Evolutionary conservation across 2,113 vertebrate genomes (phyloP), one percentile per base, ranked within the genome.

Genomic region (Phylloscopus trochilus): DNA sequence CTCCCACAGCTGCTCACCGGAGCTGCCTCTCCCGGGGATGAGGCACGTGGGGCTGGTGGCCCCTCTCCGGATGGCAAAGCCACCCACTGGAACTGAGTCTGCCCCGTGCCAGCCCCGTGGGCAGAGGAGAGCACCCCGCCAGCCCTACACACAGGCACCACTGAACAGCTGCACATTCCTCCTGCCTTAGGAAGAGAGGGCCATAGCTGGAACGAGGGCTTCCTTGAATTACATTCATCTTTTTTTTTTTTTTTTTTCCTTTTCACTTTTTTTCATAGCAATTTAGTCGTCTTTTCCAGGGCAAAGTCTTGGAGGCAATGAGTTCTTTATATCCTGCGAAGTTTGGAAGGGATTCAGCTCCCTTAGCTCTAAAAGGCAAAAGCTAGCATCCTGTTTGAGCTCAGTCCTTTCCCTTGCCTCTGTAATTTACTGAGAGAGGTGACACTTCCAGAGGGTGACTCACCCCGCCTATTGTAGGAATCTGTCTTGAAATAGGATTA

Each of bases 401-500:
- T 90, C 80, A 77, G 73, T 55, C 9, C 2, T 90, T 92, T 89
- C 0, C 0, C 33, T 86, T 77, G 60, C 68, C 63, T 72, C 44
- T 72, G 64, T 88, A 93, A 94, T 87, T 96, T 94, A 77, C 76
- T 5, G 66, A 92, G 39, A 70, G 55, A 87, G 39, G 64, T 92
- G 90, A 84, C 52, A 67, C 44, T 94, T 93, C 78, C 90, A 90
- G 53, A 53, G 62, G 17, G 37, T 93, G 63, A 90, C 21, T 92
- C 83, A 81, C 63, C 24, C 80, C 3, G 1, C 39, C 89, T 83
- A 17, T 75, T 78, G 75, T 70, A 90, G 80, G 60, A 92, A 77
- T 87, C 33, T 63, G 5, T 72, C 47, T 62, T 77, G 90, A 87
- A 95, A 94, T 78, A 88, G 39, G 46, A 51, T 90, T 72, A 47